Percentiles rank a stretch among this genome's conserved stretches.
Conservation (phyloP, 1,140 invertebrate species). For the Drepana arcuata region DNA sequence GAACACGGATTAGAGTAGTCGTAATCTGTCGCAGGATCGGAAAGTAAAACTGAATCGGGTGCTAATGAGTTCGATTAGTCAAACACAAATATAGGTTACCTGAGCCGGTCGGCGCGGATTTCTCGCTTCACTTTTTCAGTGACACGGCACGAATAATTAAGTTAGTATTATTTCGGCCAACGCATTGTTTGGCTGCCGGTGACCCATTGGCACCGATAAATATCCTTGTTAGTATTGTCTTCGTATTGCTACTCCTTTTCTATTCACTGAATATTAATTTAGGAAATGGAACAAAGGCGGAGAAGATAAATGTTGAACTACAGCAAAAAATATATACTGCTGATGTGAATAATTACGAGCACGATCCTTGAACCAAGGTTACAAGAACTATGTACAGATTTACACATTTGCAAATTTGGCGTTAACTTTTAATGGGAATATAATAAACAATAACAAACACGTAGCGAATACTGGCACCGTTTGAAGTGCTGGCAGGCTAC, state of each 20-base stretch:
- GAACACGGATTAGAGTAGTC: conserved; percentile 30
- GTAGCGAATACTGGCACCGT: conserved; percentile 51
- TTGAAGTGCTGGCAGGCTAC: conserved; percentile 45
- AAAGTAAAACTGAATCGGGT: conserved; percentile 49
- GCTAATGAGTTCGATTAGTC: conserved; percentile 45
- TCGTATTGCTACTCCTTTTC: conserved; percentile 16
- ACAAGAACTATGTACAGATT: conserved; percentile 38
- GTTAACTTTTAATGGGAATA: conserved; percentile 47
- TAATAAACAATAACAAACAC: conserved; percentile 66
- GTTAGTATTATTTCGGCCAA: conserved; percentile 30
- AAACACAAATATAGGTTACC: conserved; percentile 35
- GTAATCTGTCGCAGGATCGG: conserved; percentile 21
- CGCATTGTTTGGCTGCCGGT: conserved; percentile 41
- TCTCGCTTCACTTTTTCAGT: conserved; percentile 42
- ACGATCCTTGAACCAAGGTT: conserved; percentile 38
- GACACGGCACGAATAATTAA: conserved; percentile 54
- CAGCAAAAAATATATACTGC: conserved; percentile 8
- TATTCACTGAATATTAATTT: conserved; percentile 18
- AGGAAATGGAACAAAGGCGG: conserved; percentile 12
- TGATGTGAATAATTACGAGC: conserved; percentile 16
- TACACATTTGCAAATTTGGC: conserved; percentile 41
- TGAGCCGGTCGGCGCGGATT: conserved; percentile 32
- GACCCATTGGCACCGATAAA: conserved; percentile 51
- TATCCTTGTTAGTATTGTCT: conserved; percentile 16
- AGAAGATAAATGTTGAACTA: conserved; percentile 7